phyloP scores from a whole-genome alignment of 1,140 invertebrate genomes.

The Tenebrio molitor region DNA sequence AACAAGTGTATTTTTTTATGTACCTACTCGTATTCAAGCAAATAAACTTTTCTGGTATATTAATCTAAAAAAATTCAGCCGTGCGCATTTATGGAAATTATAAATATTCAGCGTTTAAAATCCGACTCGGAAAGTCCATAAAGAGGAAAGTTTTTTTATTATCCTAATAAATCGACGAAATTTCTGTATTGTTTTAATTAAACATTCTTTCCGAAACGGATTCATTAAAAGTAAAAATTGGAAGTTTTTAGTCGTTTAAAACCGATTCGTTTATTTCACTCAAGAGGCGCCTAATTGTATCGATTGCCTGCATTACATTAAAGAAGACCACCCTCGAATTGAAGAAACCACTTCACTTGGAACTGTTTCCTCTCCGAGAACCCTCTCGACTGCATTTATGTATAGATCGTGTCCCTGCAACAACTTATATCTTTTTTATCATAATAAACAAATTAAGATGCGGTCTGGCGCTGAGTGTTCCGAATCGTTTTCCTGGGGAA shows the following conservation, averaged over 20 bases:
- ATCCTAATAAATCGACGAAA: constrained; percentile 18
- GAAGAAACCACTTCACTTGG: neutral
- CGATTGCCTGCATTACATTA: constrained; percentile 6
- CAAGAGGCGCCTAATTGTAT: constrained; percentile 13
- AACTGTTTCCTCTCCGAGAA: constrained; percentile 9
- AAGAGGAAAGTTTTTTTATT: constrained; percentile 25
- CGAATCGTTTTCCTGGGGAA: neutral
- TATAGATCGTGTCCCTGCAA: constrained; percentile 2
- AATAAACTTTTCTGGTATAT: too few species aligned
- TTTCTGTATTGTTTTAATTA: constrained; percentile 37
- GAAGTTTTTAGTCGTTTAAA: constrained; percentile 5
- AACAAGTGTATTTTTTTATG: too few species aligned
- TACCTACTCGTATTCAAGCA: too few species aligned
- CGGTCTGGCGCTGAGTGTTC: constrained; percentile 1
- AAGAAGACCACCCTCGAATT: neutral
- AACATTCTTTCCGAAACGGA: constrained; percentile 11
- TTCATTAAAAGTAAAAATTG: constrained; percentile 34
- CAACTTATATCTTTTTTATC: constrained; percentile 9
- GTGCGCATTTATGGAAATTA: too few species aligned
- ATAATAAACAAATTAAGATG: constrained; percentile 37
- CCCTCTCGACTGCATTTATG: constrained; percentile 4
- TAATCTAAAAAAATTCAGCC: too few species aligned
- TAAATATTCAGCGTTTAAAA: constrained; percentile 28
- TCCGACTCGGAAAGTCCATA: constrained; percentile 9
- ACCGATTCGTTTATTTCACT: constrained; percentile 5